Evolutionary conservation across 2,113 vertebrate genomes (phyloP).

Genomic region (Erythrocebus patas): DNA sequence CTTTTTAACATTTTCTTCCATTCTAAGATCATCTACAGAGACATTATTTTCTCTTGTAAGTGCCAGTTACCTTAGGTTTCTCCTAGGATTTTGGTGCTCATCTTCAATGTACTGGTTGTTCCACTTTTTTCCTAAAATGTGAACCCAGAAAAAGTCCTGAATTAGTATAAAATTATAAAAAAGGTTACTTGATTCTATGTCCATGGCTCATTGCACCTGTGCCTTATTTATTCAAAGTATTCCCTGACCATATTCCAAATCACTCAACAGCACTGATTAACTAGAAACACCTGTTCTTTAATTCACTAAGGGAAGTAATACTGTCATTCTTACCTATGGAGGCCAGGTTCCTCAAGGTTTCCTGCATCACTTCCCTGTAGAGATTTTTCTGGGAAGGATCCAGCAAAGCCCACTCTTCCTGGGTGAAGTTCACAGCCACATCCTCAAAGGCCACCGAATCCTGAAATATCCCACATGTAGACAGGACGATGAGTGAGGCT

Average conservation of each 20-base stretch:
- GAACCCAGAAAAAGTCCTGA: not conserved
- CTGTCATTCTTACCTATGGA: not conserved
- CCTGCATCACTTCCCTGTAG: conserved; percentile 2
- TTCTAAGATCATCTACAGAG: too few relatives aligned
- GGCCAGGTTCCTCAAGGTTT: not conserved
- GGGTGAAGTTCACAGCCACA: too few relatives aligned
- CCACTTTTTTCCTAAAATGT: not conserved
- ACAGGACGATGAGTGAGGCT: not conserved
- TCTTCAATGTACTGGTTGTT: not conserved
- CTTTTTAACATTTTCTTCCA: not conserved
- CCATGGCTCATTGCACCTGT: not conserved
- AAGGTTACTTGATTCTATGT: not conserved
- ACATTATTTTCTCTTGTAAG: too few relatives aligned
- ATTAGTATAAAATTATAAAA: not conserved
- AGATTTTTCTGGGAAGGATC: not conserved
- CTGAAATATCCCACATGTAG: not conserved
- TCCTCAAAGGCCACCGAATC: too few relatives aligned
- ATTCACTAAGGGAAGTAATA: not conserved
- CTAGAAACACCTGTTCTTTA: not conserved
- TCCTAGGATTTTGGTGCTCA: too few relatives aligned
- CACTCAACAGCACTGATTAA: not conserved
- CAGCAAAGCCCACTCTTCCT: too few relatives aligned
- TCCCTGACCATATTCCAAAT: not conserved
- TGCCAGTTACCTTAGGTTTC: too few relatives aligned
- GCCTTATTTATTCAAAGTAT: too few relatives aligned